Percentiles rank a stretch among this genome's conserved stretches.
Conservation (phyloP, 2,888 invertebrate species). For the Machimus atricapillus region DNA sequence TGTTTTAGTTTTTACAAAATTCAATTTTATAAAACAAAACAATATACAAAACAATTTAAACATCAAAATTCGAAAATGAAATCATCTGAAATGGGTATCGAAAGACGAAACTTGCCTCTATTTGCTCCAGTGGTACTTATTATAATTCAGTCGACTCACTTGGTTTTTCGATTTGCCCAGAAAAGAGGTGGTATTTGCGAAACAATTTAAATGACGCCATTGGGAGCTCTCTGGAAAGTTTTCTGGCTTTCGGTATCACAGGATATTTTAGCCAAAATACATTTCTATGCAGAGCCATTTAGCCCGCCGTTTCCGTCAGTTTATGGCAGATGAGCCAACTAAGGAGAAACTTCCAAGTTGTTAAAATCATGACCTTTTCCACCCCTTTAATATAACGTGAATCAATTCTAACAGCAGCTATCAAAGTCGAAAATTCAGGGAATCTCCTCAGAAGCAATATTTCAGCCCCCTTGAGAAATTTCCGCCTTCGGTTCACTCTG, state of each 20-base stretch:
- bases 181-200: not conserved
- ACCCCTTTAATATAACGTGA: constrained; percentile 18
- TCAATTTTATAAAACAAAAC: not conserved
- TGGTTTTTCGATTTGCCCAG: not conserved
- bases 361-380: constrained; percentile 30
- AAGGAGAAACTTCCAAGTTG: not conserved
- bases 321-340: constrained; percentile 6
- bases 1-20: not conserved
- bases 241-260: not conserved
- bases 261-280: not conserved
- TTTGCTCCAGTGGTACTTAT: not conserved
- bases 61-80: not conserved
- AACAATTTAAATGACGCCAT: not conserved
- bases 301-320: not conserved
- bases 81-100: not conserved
- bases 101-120: not conserved
- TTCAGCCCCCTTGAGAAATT: constrained; percentile 18
- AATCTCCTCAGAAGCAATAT: constrained; percentile 9
- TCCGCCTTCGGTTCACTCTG: not conserved
- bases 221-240: not conserved
- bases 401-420: constrained; percentile 25
- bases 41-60: not conserved
- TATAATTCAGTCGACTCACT: not conserved
- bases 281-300: constrained; percentile 12
- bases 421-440: constrained; percentile 11